These are phyloP conservation scores for Thaleichthys pacificus DNA, from an alignment of 2,797 vertebrate genomes.

Conservation along the genomic window DNA sequence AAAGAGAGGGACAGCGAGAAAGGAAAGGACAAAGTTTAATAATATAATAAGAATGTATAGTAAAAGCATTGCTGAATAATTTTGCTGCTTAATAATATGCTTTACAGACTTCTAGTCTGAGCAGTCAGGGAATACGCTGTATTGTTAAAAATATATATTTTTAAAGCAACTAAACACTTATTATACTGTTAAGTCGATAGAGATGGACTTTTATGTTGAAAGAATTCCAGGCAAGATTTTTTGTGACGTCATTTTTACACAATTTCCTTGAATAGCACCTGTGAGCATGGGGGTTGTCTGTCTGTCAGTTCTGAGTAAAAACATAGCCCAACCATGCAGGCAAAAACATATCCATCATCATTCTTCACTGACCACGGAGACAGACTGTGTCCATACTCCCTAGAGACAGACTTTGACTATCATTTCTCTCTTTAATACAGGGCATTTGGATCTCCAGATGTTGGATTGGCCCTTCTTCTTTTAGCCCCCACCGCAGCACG, in stretches of 20 bases:
- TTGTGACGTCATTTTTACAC: constrained; percentile 79
- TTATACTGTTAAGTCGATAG: neutral
- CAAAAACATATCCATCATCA: constrained; percentile 74
- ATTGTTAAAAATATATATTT: too few relatives aligned
- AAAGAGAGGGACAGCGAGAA: constrained; percentile 9
- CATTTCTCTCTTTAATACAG: constrained; percentile 25
- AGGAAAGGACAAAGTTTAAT: constrained; percentile 13
- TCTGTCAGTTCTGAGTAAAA: constrained; percentile 75
- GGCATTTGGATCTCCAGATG: constrained; percentile 1
- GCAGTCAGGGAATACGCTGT: too few relatives aligned
- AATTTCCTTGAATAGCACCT: constrained; percentile 84
- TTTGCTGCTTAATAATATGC: neutral
- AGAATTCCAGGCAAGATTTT: constrained; percentile 66
- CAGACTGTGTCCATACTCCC: constrained; percentile 41
- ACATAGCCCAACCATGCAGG: constrained; percentile 75
- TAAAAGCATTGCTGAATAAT: neutral
- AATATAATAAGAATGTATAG: neutral
- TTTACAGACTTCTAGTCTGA: too few relatives aligned
- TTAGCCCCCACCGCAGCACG: constrained; percentile 9
- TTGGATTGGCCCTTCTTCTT: constrained; percentile 27
- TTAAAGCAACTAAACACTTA: too few relatives aligned
- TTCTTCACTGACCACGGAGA: constrained; percentile 65
- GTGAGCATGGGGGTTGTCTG: constrained; percentile 74
- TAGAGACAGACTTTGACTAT: constrained; percentile 43
- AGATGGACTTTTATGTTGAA: constrained; percentile 69